Conservation (phyloP, 2,797 vertebrate species). For the Enteromius anoplus region DNA sequence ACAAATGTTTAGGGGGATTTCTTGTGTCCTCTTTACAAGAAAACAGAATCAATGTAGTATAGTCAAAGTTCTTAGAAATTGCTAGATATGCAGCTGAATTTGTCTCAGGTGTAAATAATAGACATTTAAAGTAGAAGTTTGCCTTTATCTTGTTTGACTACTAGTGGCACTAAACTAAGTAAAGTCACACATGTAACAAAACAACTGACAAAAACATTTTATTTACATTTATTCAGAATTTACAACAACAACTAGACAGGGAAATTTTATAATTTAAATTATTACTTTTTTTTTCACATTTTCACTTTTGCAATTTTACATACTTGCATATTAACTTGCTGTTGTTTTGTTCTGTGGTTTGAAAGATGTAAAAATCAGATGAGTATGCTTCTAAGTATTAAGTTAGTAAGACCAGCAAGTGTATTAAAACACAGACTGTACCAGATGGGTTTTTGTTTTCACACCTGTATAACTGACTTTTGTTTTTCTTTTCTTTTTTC, state of each 20-base stretch:
- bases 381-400: not conserved
- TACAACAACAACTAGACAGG: not conserved
- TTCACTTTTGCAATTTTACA: not conserved
- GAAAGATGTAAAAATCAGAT: not conserved
- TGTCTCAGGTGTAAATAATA: conserved; percentile 5
- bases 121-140: not conserved
- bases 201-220: not conserved
- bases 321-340: not conserved
- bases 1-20: conserved; percentile 27
- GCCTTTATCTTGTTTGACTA: not conserved
- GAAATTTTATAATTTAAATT: not conserved
- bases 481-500: conserved; percentile 34
- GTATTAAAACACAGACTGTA: not conserved
- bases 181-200: not conserved
- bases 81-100: not conserved
- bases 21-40: conserved; percentile 43
- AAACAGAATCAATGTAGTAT: conserved; percentile 21
- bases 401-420: not conserved
- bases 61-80: not conserved
- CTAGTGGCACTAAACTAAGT: not conserved
- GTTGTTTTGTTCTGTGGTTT: not conserved
- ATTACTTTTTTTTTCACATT: not conserved
- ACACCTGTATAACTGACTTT: conserved; percentile 48
- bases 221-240: not conserved
- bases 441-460: conserved; percentile 50